Conservation (phyloP, 2,113 vertebrate genomes). For the Hippocampus zosterae region DNA sequence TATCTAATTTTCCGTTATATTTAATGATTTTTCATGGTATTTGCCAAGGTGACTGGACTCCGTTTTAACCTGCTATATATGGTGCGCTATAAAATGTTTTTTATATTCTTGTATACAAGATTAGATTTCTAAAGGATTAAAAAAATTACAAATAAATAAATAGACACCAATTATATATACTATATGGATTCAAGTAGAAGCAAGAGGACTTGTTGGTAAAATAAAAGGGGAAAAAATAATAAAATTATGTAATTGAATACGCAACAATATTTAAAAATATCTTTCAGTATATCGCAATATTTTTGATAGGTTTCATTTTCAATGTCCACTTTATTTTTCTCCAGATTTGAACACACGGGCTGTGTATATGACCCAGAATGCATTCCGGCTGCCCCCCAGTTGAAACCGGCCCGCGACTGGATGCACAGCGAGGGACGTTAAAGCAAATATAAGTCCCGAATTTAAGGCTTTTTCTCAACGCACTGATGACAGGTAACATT, state of each 20-base stretch:
- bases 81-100: background rate
- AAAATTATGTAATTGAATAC: background rate
- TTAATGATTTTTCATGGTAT: background rate
- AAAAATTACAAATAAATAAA: background rate
- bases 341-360: background rate
- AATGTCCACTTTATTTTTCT: background rate
- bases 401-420: conserved; percentile 32
- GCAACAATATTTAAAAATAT: background rate
- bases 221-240: background rate
- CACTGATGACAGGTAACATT: conserved; percentile 77
- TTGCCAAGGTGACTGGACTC: background rate
- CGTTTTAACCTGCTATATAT: background rate
- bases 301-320: background rate
- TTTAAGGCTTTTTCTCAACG: conserved; percentile 94
- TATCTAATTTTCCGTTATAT: background rate
- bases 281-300: background rate
- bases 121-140: background rate
- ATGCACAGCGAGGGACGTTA: conserved; percentile 28
- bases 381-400: conserved; percentile 40
- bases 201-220: too few species aligned
- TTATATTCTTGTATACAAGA: background rate
- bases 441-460: conserved; percentile 60
- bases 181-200: background rate
- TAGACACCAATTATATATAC: background rate
- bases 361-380: conserved; percentile 18